Conservation (phyloP, 2,113 vertebrate species). For the Spea multiplicata region DNA sequence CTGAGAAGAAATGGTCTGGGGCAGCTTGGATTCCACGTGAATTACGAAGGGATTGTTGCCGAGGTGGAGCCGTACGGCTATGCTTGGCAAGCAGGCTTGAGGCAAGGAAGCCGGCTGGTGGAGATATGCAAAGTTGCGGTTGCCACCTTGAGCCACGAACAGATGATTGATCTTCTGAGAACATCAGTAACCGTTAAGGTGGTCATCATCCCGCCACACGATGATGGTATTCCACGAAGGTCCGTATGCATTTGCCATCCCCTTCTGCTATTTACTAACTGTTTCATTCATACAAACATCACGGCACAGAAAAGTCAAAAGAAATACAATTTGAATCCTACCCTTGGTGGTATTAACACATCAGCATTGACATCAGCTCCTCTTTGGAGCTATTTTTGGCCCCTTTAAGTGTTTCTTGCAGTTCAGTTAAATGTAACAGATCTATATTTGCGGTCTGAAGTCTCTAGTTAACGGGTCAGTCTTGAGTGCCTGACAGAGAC, state of each 20-base stretch:
- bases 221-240: conserved; percentile 93
- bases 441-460: too few species aligned
- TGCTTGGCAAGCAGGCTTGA: conserved; percentile 91
- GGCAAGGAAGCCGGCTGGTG: conserved; percentile 90
- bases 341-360: too few species aligned
- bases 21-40: conserved; percentile 94
- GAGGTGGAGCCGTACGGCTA: conserved; percentile 94
- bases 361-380: too few species aligned
- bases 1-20: conserved; percentile 89
- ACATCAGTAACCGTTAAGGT: conserved; percentile 94
- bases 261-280: too few species aligned
- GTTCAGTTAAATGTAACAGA: too few species aligned
- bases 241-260: conserved; percentile 52
- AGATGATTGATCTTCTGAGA: conserved; percentile 94
- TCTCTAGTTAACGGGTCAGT: too few species aligned
- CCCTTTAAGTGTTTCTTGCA: too few species aligned
- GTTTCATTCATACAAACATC: too few species aligned
- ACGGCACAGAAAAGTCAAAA: too few species aligned
- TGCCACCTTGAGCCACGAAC: conserved; percentile 90
- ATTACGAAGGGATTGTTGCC: conserved; percentile 94
- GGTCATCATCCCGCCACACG: conserved; percentile 90
- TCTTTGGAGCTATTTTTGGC: too few species aligned
- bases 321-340: too few species aligned
- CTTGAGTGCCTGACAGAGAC: too few species aligned
- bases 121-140: conserved; percentile 95